phyloP scores from a whole-genome alignment of 2,113 vertebrate genomes.

The Tachuris rubrigastra region DNA sequence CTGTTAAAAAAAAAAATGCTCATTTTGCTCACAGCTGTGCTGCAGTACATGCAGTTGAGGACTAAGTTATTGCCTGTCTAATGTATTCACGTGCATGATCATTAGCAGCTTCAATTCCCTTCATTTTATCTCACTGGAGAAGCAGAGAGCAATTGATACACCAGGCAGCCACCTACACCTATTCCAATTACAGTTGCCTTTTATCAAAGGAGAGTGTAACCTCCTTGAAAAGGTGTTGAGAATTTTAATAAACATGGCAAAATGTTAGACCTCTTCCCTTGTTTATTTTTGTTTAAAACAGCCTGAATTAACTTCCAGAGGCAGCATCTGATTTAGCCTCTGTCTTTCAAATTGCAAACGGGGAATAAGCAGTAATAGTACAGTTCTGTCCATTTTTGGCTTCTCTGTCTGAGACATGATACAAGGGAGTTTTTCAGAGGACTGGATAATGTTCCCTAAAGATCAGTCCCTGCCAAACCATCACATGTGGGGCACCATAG shows the following conservation, averaged over 20 bases:
- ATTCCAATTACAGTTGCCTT: conserved; percentile 3
- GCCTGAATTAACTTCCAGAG: background rate
- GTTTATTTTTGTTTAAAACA: background rate
- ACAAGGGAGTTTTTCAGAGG: background rate
- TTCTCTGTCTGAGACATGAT: background rate
- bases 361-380: background rate
- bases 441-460: background rate
- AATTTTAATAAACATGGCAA: background rate
- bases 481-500: background rate
- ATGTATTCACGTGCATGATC: background rate
- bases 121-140: background rate
- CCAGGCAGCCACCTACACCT: background rate
- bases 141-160: background rate
- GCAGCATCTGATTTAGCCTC: background rate
- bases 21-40: conserved; percentile 29
- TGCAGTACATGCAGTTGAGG: background rate
- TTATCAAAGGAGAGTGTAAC: background rate
- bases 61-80: background rate
- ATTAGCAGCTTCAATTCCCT: conserved; percentile 10
- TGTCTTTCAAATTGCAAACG: background rate
- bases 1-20: background rate
- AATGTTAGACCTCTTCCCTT: background rate
- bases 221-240: background rate
- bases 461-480: background rate
- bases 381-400: background rate